A percentile compares a stretch with the other conserved stretches of the same genome.
These are phyloP conservation scores for Pipa parva DNA, from an alignment of 2,113 vertebrate species.

Conservation along the genomic window DNA sequence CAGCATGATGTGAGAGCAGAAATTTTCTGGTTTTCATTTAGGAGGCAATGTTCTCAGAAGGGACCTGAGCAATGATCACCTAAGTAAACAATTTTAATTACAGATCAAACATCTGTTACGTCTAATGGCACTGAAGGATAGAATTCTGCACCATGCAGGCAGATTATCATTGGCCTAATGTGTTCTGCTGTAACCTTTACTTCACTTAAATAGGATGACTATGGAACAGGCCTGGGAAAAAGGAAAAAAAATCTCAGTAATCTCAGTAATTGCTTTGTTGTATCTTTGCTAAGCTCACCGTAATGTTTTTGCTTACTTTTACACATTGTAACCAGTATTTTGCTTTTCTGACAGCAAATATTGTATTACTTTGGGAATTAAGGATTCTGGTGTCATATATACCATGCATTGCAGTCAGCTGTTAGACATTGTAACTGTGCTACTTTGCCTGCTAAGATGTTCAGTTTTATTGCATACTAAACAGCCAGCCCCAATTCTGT, in stretches of 20 bases:
- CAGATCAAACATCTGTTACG: conserved; percentile 13
- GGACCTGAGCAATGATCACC: conserved; percentile 8
- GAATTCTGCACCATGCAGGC: not conserved
- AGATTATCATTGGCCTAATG: not conserved
- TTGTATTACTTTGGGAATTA: not conserved
- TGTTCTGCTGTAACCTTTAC: not conserved
- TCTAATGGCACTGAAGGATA: not conserved
- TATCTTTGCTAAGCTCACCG: not conserved
- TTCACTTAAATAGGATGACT: not conserved
- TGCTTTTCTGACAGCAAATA: not conserved
- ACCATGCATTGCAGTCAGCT: not conserved
- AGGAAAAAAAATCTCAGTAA: too few relatives aligned
- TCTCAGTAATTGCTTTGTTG: not conserved
- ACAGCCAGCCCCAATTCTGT: conserved; percentile 22
- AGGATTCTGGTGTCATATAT: not conserved
- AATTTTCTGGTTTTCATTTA: not conserved
- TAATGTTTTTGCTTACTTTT: not conserved
- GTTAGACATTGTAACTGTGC: not conserved
- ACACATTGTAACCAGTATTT: not conserved
- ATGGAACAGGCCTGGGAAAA: not conserved
- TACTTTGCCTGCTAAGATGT: conserved; percentile 5
- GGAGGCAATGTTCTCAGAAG: not conserved
- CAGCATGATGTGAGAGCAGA: too few relatives aligned
- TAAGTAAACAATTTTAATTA: conserved; percentile 19
- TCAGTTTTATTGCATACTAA: conserved; percentile 28